Evolutionary conservation across 2,113 vertebrate species (phyloP), one percentile per base, ranked within the genome.

Genomic region (Cyanistes caeruleus): DNA sequence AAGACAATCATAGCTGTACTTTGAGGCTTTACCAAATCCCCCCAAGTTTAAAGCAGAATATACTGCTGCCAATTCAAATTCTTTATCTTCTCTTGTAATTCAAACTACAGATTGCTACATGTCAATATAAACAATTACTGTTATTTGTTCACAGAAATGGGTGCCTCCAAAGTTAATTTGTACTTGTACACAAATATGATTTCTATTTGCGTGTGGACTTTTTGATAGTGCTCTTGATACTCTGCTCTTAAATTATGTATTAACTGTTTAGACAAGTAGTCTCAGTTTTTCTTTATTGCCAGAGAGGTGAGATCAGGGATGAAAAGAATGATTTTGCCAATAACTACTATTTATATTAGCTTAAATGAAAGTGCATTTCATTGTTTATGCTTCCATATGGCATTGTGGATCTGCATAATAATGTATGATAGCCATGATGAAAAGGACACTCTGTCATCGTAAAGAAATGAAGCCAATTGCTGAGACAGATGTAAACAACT

Each of bases 231-330:
- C 80, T 92, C 65, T 86, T 75, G 56, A 28, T 94, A 90, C 41
- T 59, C 39, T 79, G 59, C 46, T 81, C 77, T 95, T 95, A 79
- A 91, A 97, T 95, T 89, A 93, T 93, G 43, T 91, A 95, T 93
- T 87, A 81, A 69, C 23, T 88, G 39, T 89, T 96, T 62, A 81
- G 75, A 90, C 48, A 93, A 94, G 74, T 31, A 67, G 25, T 43
- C 53, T 73, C 44, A 60, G 51, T 18, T 79, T 89, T 60, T 64
- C 33, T 82, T 94, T 87, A 63, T 31, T 92, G 52, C 31, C 25
- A 68, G 20, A 80, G 51, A 90, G 48, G 27, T 15, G 53, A 82
- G 49, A 82, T n/a, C 63, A 75, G 44, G 17, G 43, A 89, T 49
- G 51, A 80, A 87, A 21, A 82, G 63, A 76, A 91, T 23, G 56